Percentiles rank a stretch among this genome's conserved stretches.
Evolutionary conservation across 2,888 invertebrate species (phyloP).

Genomic region (Drosophila austrosaltans): DNA sequence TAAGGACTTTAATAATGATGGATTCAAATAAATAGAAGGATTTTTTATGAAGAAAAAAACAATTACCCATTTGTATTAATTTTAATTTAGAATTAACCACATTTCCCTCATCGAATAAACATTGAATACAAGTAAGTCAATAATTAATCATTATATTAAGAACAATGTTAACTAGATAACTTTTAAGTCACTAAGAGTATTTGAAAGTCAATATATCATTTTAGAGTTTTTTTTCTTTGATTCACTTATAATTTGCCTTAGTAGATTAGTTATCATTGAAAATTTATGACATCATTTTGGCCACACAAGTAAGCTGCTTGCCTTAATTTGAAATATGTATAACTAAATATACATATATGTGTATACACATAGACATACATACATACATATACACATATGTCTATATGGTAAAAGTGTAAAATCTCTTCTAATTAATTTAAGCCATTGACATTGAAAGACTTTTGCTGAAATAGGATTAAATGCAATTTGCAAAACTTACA

Average conservation of each 20-base stretch:
- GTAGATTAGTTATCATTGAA: slow-evolving; percentile 11
- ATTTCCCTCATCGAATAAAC: no score
- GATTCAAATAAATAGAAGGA: no score
- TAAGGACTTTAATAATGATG: no score
- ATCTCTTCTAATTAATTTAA: slow-evolving; percentile 60
- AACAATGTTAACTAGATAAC: not conserved
- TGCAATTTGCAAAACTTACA: slow-evolving; percentile 55
- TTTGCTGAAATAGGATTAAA: slow-evolving; percentile 36
- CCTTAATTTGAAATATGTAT: not conserved
- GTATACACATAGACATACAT: not conserved
- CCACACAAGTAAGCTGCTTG: slow-evolving; percentile 1
- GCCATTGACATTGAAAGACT: slow-evolving; percentile 45
- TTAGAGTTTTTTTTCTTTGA: not conserved
- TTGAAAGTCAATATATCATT: not conserved
- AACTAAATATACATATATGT: not conserved
- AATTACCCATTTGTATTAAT: no score
- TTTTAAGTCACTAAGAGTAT: not conserved
- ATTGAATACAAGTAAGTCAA: no score
- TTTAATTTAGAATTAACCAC: no score
- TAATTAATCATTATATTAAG: no score
- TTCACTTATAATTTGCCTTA: slow-evolving; percentile 11
- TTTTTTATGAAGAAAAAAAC: no score
- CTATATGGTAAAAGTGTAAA: slow-evolving; percentile 40
- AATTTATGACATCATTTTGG: slow-evolving; percentile 12
- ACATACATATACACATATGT: slow-evolving; percentile 26